Base-by-base conservation (phyloP, 1,140 invertebrate genomes). In the Daktulosphaira vitifoliae region DNA sequence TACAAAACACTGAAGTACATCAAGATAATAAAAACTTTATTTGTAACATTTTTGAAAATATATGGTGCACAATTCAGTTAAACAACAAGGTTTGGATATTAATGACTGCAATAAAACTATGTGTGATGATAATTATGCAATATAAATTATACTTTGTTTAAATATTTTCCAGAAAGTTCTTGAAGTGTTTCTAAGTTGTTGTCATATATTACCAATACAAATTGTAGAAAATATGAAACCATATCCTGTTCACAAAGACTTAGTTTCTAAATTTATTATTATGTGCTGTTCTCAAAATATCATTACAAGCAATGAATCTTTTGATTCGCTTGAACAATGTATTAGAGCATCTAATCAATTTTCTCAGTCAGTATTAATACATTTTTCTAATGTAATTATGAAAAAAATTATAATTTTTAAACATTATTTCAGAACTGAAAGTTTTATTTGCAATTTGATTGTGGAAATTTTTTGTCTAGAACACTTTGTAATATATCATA, bases 221-320 rank as follows among this genome's bases (percentile, higher is more conserved):
- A 6, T 62, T 2, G 18, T 46, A 9, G 44, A 62, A 20, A 62
- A 62, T 18, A 46, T 62, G 44, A 26, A 1, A 62, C 42, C 56
- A 3, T 62, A 62, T 22, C 56, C 56, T 11, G 26, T 62, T 62
- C 56, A 62, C 44, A 42, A 48, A 26, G 42, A 39, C 29, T 46
- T 33, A 25, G 4, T 62, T 2, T 3, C 8, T 1, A 62, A 62
- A 8, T 62, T 62, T 62, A 0, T 62, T 23, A 48, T 22, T 33
- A 39, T 62, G 26, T n/a, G 16, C 15, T 48, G 56, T 62, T 38
- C 42, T n/a, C 56, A 62, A 5, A 46, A 62, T 62, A 46, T 62
- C 29, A 26, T 48, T 37, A 29, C 16, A 8, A 62, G 42, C 46
- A 62, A 33, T 46, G 8, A 3, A 20, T 62, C 56, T 9, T 48